Conservation (phyloP, 2,888 invertebrate species). For the Apamea monoglypha region DNA sequence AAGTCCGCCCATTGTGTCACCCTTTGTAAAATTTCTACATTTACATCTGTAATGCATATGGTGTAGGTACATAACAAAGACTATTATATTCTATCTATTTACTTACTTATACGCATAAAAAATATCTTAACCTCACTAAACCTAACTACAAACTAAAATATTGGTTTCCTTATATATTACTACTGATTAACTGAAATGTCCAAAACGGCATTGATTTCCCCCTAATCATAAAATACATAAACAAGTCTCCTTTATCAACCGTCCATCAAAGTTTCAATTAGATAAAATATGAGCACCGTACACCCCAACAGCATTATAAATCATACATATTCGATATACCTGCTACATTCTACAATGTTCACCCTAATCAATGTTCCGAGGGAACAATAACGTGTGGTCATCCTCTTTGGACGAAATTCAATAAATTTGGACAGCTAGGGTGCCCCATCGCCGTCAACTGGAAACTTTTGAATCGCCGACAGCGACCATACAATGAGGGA, state of each 20-base stretch:
- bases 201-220: not conserved
- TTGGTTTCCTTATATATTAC: not conserved
- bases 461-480: constrained; percentile 88
- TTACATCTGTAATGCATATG: too few relatives aligned
- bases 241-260: constrained; percentile 12
- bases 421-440: constrained; percentile 85
- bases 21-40: too few relatives aligned
- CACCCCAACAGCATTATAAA: constrained; percentile 71
- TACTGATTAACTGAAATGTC: not conserved
- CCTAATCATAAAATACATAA: constrained; percentile 20
- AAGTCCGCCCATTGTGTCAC: too few relatives aligned
- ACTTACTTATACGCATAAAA: not conserved
- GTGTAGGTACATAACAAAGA: too few relatives aligned
- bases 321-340: constrained; percentile 73
- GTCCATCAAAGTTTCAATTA: constrained; percentile 65
- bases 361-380: constrained; percentile 83
- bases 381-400: constrained; percentile 88
- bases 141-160: not conserved
- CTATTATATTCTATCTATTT: too few relatives aligned
- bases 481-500: constrained; percentile 79
- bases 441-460: constrained; percentile 78
- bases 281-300: constrained; percentile 55
- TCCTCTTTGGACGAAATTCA: constrained; percentile 84
- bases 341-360: constrained; percentile 78
- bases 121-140: not conserved